Percentiles rank a stretch among this genome's conserved stretches.
Conservation (phyloP, 2,888 invertebrate species). For the Spodoptera exigua region DNA sequence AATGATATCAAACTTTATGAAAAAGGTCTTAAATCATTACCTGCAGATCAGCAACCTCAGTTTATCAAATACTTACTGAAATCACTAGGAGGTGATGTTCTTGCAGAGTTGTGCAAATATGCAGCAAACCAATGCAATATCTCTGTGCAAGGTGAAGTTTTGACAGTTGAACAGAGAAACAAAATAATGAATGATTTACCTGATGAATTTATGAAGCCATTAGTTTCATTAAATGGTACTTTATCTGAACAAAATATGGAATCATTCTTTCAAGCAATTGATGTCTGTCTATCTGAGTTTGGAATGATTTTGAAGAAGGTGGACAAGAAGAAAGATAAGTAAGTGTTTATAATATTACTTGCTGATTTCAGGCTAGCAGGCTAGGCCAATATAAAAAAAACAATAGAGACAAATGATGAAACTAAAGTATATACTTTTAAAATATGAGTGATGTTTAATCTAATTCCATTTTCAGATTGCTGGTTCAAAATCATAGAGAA, state of each 20-base stretch:
- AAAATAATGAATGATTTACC: constrained; percentile 92
- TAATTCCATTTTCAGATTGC: constrained; percentile 85
- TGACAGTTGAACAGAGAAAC: constrained; percentile 91
- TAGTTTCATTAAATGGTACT: constrained; percentile 92
- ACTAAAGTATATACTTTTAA: too few species aligned
- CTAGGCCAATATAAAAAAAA: too few species aligned
- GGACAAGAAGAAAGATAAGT: constrained; percentile 96
- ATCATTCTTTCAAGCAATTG: constrained; percentile 93
- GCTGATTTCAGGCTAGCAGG: too few species aligned
- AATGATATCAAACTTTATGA: constrained; percentile 94
- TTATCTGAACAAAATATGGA: constrained; percentile 92
- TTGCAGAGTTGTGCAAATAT: constrained; percentile 94
- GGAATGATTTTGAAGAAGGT: constrained; percentile 95
- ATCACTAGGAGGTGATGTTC: constrained; percentile 94
- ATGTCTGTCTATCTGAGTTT: constrained; percentile 91
- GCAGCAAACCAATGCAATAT: constrained; percentile 93
- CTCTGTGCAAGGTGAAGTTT: constrained; percentile 89
- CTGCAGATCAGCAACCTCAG: constrained; percentile 90
- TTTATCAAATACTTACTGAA: constrained; percentile 95
- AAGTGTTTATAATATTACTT: constrained; percentile 57
- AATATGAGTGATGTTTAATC: neutral
- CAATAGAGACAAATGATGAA: too few species aligned
- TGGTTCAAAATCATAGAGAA: constrained; percentile 94
- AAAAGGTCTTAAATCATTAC: constrained; percentile 92
- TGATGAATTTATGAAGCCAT: constrained; percentile 91